phyloP scores from a whole-genome alignment of 2,113 vertebrate species.

The Illadopsis cleaveri region DNA sequence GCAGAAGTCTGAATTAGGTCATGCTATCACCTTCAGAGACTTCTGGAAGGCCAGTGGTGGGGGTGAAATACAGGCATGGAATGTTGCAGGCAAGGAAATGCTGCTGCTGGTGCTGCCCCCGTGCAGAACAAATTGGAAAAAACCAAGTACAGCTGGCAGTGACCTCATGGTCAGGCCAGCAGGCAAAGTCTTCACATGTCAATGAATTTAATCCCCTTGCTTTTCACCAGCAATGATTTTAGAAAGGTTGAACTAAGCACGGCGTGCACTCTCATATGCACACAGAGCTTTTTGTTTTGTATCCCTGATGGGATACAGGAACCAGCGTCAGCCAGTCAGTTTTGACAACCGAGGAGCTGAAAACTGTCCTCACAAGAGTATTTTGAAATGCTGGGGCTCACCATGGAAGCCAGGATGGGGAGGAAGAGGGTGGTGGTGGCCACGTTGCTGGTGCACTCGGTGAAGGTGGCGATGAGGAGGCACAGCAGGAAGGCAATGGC shows the following conservation, averaged over 20 bases:
- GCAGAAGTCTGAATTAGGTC: background rate
- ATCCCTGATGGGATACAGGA: background rate
- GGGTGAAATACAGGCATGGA: background rate
- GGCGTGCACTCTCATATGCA: rapidly evolving
- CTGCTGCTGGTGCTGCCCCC: background rate
- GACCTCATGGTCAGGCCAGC: slow-evolving; percentile 45
- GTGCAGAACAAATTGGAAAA: slow-evolving; percentile 19
- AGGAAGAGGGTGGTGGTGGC: slow-evolving; percentile 92
- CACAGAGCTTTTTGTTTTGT: background rate
- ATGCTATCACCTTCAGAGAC: background rate
- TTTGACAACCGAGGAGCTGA: background rate
- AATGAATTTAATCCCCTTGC: slow-evolving; percentile 1
- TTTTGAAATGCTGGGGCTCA: slow-evolving; percentile 55
- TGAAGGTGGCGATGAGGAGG: slow-evolving; percentile 84
- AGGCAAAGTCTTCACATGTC: slow-evolving; percentile 21
- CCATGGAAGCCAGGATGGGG: slow-evolving; percentile 92
- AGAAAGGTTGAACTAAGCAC: background rate
- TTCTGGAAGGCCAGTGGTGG: background rate
- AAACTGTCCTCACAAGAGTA: rapidly evolving
- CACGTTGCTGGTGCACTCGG: slow-evolving; percentile 92
- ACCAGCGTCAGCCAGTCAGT: background rate
- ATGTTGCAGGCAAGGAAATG: background rate
- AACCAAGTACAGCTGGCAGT: slow-evolving; percentile 44
- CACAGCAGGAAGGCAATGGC: slow-evolving; percentile 80
- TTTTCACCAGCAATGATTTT: background rate